Evolutionary conservation across 2,888 invertebrate genomes (phyloP).

Genomic region (Hirtodrosophila alboralis): DNA sequence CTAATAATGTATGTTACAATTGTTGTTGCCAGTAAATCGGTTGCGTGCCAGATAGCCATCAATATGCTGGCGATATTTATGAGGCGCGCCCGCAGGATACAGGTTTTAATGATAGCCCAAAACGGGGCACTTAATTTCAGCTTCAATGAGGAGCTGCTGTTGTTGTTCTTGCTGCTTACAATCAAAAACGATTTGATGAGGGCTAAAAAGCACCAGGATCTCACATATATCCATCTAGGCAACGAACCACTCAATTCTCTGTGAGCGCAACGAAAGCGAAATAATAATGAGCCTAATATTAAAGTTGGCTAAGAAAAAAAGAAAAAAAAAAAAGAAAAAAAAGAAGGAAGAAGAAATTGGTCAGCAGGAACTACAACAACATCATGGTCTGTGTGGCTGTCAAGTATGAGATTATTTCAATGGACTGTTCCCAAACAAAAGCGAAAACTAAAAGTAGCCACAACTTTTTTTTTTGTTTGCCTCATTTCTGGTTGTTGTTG

Average conservation of each 20-base stretch:
- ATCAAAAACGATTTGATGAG: slow-evolving; percentile 75
- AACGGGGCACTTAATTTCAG: slow-evolving; percentile 73
- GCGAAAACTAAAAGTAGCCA: slow-evolving; percentile 67
- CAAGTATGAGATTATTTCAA: slow-evolving; percentile 43
- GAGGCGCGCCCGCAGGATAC: slow-evolving; percentile 79
- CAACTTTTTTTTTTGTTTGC: slow-evolving; percentile 48
- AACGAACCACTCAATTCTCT: slow-evolving; percentile 66
- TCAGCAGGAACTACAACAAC: slow-evolving; percentile 42
- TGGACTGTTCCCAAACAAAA: slow-evolving; percentile 43
- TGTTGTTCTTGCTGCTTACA: slow-evolving; percentile 36
- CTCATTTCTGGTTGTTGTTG: slow-evolving; percentile 28
- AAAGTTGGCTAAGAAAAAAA: slow-evolving; percentile 28
- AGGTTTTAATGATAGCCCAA: slow-evolving; percentile 78
- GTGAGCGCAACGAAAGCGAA: slow-evolving; percentile 62
- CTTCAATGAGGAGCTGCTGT: slow-evolving; percentile 45
- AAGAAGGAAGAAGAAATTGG: slow-evolving; percentile 47
- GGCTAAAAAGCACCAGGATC: slow-evolving; percentile 59
- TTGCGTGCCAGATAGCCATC: slow-evolving; percentile 76
- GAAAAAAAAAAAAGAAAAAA: slow-evolving; percentile 1
- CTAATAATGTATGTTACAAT: slow-evolving; percentile 24
- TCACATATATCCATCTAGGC: slow-evolving; percentile 62
- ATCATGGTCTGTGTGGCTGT: slow-evolving; percentile 19
- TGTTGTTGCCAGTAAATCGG: slow-evolving; percentile 33
- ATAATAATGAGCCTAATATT: slow-evolving; percentile 76
- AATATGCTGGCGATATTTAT: slow-evolving; percentile 79